Evolutionary conservation across 2,888 invertebrate genomes (phyloP).

Genomic region (Venusia cambrica): DNA sequence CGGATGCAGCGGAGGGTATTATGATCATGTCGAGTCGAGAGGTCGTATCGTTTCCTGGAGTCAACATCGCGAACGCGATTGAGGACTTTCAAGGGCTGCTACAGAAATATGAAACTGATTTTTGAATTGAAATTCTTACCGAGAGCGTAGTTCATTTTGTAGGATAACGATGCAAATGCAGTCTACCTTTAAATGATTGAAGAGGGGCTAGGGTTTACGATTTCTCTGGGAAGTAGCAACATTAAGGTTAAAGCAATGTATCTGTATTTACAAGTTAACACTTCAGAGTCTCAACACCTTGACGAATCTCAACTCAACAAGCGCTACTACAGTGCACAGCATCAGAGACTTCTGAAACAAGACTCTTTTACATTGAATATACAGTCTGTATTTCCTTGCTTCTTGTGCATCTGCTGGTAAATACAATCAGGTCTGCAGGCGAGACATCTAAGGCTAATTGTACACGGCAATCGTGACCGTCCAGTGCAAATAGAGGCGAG

Average conservation of each 20-base stretch:
- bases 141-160: slow-evolving; percentile 28
- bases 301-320: slow-evolving; percentile 49
- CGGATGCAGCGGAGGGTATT: slow-evolving; percentile 68
- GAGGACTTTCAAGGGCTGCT: slow-evolving; percentile 62
- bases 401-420: slow-evolving; percentile 21
- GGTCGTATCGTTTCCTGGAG: slow-evolving; percentile 73
- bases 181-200: slow-evolving; percentile 11
- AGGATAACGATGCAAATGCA: slow-evolving; percentile 20
- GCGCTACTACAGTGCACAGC: slow-evolving; percentile 34
- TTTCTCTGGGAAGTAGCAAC: background rate
- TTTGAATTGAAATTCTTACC: slow-evolving; percentile 40
- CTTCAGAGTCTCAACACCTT: slow-evolving; percentile 37
- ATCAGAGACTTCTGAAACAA: slow-evolving; percentile 2
- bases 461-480: slow-evolving; percentile 64
- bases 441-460: slow-evolving; percentile 70
- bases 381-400: slow-evolving; percentile 19
- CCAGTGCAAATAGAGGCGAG: slow-evolving; percentile 63
- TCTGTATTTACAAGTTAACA: slow-evolving; percentile 38
- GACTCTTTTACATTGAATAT: slow-evolving; percentile 13
- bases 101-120: slow-evolving; percentile 58
- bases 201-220: slow-evolving; percentile 8
- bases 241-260: slow-evolving; percentile 15
- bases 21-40: slow-evolving; percentile 75
- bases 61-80: slow-evolving; percentile 73
- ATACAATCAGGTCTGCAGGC: slow-evolving; percentile 45